phyloP scores from a whole-genome alignment of 2,888 invertebrate species.

The Harpalus rufipes region DNA sequence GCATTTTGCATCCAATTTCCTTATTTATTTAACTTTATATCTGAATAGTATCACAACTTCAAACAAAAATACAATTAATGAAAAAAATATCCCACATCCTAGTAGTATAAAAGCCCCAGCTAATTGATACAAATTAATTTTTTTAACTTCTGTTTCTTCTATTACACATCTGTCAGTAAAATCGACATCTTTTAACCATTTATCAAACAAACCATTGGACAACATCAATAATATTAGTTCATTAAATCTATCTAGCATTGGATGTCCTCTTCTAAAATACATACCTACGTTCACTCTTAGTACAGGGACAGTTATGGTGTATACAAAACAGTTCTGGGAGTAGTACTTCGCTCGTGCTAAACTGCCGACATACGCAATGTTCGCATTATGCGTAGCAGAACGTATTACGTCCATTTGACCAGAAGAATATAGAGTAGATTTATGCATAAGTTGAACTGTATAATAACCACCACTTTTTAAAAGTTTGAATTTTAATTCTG shows the following conservation, averaged over 20 bases:
- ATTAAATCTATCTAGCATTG: slow-evolving; percentile 14
- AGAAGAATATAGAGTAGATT: background rate
- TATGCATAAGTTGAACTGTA: background rate
- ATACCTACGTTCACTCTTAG: background rate
- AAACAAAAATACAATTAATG: background rate
- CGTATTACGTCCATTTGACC: slow-evolving; percentile 8
- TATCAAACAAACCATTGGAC: slow-evolving; percentile 23
- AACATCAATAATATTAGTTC: slow-evolving; percentile 30
- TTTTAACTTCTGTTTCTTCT: background rate
- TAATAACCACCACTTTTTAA: background rate
- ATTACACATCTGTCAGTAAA: background rate
- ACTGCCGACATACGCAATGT: slow-evolving; percentile 16
- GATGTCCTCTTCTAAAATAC: slow-evolving; percentile 31
- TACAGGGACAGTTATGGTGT: background rate
- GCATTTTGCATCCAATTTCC: background rate
- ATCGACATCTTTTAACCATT: slow-evolving; percentile 36
- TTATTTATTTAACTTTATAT: background rate
- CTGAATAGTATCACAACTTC: background rate
- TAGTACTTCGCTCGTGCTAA: background rate
- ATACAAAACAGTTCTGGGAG: slow-evolving; percentile 7
- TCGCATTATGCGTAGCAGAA: background rate
- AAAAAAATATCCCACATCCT: background rate
- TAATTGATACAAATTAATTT: background rate
- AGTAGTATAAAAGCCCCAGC: background rate
- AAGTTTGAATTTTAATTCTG: slow-evolving; percentile 4